Evolutionary conservation across 2,113 vertebrate genomes (phyloP).

Genomic region (Symphodus melops): DNA sequence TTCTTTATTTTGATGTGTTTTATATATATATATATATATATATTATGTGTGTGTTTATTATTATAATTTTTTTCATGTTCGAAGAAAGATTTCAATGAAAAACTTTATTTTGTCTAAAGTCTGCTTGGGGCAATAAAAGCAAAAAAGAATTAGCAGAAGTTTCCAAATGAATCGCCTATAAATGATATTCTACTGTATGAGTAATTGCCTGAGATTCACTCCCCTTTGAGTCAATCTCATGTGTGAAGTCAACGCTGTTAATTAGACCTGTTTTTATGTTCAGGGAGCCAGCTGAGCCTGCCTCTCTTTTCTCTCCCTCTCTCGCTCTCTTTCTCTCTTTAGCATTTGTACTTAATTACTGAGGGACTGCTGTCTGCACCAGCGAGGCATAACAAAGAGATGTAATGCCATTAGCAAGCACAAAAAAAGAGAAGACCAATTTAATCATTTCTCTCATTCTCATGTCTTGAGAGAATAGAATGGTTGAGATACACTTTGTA

Average conservation of each 20-base stretch:
- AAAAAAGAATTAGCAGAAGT: conserved; percentile 61
- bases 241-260: conserved; percentile 82
- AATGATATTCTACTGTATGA: conserved; percentile 77
- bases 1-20: too few species aligned
- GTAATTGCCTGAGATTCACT: conserved; percentile 82
- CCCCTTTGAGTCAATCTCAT: conserved; percentile 83
- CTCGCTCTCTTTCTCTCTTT: conserved; percentile 66
- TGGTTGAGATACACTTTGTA: conserved; percentile 49
- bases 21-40: too few species aligned
- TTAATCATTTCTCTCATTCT: conserved; percentile 64
- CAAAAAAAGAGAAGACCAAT: conserved; percentile 46
- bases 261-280: conserved; percentile 84
- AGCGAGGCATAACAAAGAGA: conserved; percentile 79
- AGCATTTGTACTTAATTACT: conserved; percentile 83
- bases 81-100: too few species aligned
- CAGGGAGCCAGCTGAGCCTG: conserved; percentile 80
- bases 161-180: conserved; percentile 75
- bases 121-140: conserved; percentile 11
- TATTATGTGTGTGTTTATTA: too few species aligned
- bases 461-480: conserved; percentile 56
- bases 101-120: conserved; percentile 33
- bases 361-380: conserved; percentile 78
- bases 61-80: too few species aligned
- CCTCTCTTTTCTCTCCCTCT: conserved; percentile 50
- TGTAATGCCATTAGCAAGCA: conserved; percentile 76